These are phyloP conservation scores for Dreissena polymorpha DNA, from an alignment of 1,140 invertebrate genomes.

Conservation along the genomic window DNA sequence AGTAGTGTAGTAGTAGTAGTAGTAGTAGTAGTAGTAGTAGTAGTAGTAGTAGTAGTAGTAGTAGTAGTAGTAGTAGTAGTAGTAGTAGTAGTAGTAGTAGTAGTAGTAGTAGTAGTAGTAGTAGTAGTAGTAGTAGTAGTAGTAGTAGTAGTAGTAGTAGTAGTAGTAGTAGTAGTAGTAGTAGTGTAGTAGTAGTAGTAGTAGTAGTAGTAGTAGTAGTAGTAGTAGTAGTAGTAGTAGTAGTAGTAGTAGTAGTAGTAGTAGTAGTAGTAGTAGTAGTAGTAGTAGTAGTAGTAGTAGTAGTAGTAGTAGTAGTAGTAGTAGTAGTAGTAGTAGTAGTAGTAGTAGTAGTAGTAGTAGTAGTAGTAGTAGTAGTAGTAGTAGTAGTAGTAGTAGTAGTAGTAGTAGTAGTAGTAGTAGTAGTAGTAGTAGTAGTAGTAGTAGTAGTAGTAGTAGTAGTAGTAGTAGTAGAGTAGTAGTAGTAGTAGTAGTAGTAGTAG, in stretches of 20 bases:
- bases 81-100: not conserved
- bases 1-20: no score
- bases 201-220: no score
- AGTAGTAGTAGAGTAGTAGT: not conserved
- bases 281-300: conserved; percentile 23
- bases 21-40: no score
- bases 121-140: conserved; percentile 29
- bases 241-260: no score
- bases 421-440: no score
- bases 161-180: no score
- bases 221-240: no score
- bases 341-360: conserved; percentile 10
- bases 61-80: conserved; percentile 31
- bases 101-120: not conserved
- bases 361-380: conserved; percentile 10
- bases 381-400: no score
- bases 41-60: conserved; percentile 2
- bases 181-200: no score
- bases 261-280: conserved; percentile 18
- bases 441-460: no score
- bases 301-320: no score
- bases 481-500: conserved; percentile 32
- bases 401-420: no score
- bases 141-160: conserved; percentile 39
- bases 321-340: not conserved